These are phyloP conservation scores for Notothenia coriiceps DNA, from an alignment of 2,113 vertebrate species.

Conservation along the genomic window DNA sequence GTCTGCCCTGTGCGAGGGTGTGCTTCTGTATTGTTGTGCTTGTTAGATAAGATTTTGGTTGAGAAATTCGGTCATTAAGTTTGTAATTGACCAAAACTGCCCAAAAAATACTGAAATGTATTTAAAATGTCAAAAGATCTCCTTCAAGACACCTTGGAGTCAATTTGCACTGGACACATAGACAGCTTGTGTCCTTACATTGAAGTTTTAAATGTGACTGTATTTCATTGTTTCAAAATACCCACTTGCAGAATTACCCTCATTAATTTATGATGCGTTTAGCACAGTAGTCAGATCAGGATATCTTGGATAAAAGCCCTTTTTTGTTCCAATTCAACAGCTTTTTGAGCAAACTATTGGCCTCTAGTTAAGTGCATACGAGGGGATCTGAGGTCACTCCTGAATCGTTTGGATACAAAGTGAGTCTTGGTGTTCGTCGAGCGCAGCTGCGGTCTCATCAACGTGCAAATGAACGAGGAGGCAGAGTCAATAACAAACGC, in stretches of 20 bases:
- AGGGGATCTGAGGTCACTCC: not conserved
- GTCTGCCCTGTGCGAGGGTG: slow-evolving; percentile 42
- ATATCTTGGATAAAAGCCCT: not conserved
- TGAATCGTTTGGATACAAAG: not conserved
- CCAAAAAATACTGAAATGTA: too few relatives aligned
- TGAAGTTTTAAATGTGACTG: not conserved
- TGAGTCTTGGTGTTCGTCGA: not conserved
- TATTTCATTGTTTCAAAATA: not conserved
- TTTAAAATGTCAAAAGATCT: too few relatives aligned
- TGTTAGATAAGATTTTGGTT: slow-evolving; percentile 1
- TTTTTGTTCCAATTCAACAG: not conserved
- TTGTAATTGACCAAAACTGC: not conserved
- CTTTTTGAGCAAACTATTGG: not conserved
- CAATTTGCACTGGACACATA: not conserved
- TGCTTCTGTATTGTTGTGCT: slow-evolving; percentile 22
- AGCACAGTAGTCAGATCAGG: not conserved
- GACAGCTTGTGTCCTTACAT: not conserved
- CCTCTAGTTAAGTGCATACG: not conserved
- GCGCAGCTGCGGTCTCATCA: slow-evolving; percentile 44
- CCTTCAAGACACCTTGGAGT: not conserved
- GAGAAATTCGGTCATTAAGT: slow-evolving; percentile 7
- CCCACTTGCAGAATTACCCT: not conserved
- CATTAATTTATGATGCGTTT: not conserved
- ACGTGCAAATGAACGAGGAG: slow-evolving; percentile 29
- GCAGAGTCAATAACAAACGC: slow-evolving; percentile 46